phyloP scores from a whole-genome alignment of 1,140 invertebrate genomes.

The Neuroterus valhalla region DNA sequence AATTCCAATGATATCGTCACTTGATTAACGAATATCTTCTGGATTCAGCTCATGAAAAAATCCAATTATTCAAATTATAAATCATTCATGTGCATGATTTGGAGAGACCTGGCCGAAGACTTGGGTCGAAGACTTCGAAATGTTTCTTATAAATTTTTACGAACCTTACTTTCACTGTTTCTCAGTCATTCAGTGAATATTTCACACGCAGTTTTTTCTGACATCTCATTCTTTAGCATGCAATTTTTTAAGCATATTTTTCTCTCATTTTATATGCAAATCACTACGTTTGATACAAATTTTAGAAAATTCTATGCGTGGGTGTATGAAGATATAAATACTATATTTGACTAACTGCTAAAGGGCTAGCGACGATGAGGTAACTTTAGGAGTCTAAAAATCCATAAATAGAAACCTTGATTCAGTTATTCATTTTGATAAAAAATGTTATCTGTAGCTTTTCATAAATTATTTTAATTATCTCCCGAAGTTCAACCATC shows the following conservation, averaged over 20 bases:
- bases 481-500: neutral
- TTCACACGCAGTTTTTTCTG: neutral
- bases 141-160: neutral
- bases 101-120: neutral
- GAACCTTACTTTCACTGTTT: neutral
- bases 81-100: too few species aligned
- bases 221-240: constrained; percentile 10
- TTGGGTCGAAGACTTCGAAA: constrained; percentile 2
- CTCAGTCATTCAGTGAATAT: constrained; percentile 15
- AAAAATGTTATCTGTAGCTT: neutral
- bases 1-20: too few species aligned
- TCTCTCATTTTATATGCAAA: constrained; percentile 9
- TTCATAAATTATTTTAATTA: neutral
- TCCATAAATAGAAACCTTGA: neutral
- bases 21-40: too few species aligned
- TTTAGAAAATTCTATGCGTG: constrained; percentile 46
- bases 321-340: constrained; percentile 61
- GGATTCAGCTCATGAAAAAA: too few species aligned
- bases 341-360: constrained; percentile 55
- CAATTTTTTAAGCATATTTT: constrained; percentile 34
- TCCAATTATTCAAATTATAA: too few species aligned
- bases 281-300: constrained; percentile 51
- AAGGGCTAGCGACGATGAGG: constrained; percentile 27
- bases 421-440: neutral
- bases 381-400: constrained; percentile 20